Conservation (phyloP, 1,140 invertebrate species). For the Mesaphorura yosii region DNA sequence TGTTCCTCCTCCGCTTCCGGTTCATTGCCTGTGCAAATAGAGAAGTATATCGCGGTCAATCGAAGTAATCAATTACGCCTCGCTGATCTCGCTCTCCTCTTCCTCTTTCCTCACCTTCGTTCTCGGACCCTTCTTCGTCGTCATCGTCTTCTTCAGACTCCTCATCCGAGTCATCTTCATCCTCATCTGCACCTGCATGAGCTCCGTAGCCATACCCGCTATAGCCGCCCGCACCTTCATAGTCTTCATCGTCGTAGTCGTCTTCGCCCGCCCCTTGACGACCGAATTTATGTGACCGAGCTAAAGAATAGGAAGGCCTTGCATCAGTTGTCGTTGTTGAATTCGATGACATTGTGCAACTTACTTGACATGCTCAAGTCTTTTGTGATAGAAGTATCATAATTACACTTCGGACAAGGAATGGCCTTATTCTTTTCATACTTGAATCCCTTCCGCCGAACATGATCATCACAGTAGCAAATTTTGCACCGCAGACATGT, state of each 20-base stretch:
- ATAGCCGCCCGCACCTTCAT: conserved; percentile 38
- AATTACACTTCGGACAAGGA: conserved; percentile 89
- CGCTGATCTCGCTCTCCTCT: too few species aligned
- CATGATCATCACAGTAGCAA: conserved; percentile 94
- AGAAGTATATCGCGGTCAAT: too few species aligned
- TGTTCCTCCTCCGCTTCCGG: too few species aligned
- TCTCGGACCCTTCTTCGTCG: conserved; percentile 5
- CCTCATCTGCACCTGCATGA: conserved; percentile 24
- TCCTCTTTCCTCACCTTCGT: conserved; percentile 9
- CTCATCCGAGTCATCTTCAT: conserved; percentile 32
- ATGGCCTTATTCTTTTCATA: conserved; percentile 77
- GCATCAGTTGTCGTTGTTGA: conserved; percentile 1
- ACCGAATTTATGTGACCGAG: conserved; percentile 68
- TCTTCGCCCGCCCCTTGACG: conserved; percentile 54
- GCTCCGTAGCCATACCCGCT: conserved; percentile 28
- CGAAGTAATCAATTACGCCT: too few species aligned
- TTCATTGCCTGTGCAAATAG: too few species aligned
- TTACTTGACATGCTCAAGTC: conserved; percentile 91
- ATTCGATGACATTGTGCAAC: conserved; percentile 34
- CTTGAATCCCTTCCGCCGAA: conserved; percentile 81
- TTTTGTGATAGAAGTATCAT: conserved; percentile 80
- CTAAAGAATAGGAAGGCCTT: conserved; percentile 39
- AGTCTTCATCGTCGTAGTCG: conserved; percentile 47
- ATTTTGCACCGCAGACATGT: conserved; percentile 59
- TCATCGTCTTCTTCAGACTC: conserved; percentile 31